Conservation (phyloP, 2,797 vertebrate species). For the Melanotaenia nigrans region DNA sequence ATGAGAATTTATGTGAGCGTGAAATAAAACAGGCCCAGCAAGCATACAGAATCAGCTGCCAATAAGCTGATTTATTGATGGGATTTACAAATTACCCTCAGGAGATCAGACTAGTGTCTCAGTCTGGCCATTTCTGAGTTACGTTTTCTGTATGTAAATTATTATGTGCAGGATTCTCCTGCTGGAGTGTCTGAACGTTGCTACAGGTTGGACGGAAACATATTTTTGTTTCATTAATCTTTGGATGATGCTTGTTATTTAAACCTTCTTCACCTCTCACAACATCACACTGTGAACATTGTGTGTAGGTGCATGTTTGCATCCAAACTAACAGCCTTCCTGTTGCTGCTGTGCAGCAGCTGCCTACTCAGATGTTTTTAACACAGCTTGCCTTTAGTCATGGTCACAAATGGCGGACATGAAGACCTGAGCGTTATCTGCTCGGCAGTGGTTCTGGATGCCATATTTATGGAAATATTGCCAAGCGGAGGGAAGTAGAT, state of each 20-base stretch:
- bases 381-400: too few relatives aligned
- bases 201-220: background rate
- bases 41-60: background rate
- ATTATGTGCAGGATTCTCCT: background rate
- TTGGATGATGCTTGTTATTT: background rate
- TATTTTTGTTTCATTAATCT: background rate
- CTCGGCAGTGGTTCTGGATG: too few relatives aligned
- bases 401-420: too few relatives aligned
- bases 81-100: slow-evolving; percentile 1
- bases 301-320: too few relatives aligned
- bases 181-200: background rate
- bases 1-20: background rate
- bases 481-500: too few relatives aligned
- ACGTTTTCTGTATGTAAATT: background rate
- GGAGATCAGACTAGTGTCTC: background rate
- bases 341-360: too few relatives aligned
- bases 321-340: too few relatives aligned
- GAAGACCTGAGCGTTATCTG: too few relatives aligned
- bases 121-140: background rate
- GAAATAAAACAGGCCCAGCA: slow-evolving; percentile 2
- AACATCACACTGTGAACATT: too few relatives aligned
- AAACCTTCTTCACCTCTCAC: background rate
- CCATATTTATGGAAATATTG: too few relatives aligned
- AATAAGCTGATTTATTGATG: background rate
- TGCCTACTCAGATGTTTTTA: too few relatives aligned